These are phyloP conservation scores for Perognathus longimembris DNA, from an alignment of 2,113 vertebrate genomes.

Conservation along the genomic window DNA sequence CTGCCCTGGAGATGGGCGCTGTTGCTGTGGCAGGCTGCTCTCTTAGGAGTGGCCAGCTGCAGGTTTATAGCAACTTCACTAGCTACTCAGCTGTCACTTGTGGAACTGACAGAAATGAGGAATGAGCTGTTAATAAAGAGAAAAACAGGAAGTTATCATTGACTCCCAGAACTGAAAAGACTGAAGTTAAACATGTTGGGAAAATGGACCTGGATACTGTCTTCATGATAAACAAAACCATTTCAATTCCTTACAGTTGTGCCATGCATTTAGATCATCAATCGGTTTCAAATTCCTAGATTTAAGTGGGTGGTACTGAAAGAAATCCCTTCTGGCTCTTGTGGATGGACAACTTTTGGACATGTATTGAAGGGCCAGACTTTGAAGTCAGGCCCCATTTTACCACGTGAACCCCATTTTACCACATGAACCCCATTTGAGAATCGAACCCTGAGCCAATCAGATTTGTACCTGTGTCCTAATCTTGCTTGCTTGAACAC, in stretches of 20 bases:
- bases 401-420: no score
- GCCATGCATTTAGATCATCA: slow-evolving; percentile 87
- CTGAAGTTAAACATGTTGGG: slow-evolving; percentile 92
- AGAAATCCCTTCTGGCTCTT: slow-evolving; percentile 91
- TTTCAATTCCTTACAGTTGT: slow-evolving; percentile 95
- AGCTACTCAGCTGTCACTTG: slow-evolving; percentile 70
- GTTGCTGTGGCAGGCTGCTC: no score
- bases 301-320: slow-evolving; percentile 93
- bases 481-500: no score
- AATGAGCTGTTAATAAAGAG: slow-evolving; percentile 91
- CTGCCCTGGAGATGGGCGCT: no score
- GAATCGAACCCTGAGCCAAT: no score
- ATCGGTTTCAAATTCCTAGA: slow-evolving; percentile 86
- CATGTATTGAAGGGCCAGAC: no score
- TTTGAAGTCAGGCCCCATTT: no score
- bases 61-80: slow-evolving; percentile 88
- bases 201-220: slow-evolving; percentile 88
- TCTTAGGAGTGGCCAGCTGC: no score
- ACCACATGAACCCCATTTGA: no score
- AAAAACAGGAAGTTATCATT: slow-evolving; percentile 92
- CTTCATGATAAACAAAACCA: slow-evolving; percentile 95
- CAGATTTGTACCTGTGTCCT: no score
- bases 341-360: slow-evolving; percentile 95
- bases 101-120: slow-evolving; percentile 85
- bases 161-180: slow-evolving; percentile 94